These are phyloP conservation scores for Barbus barbus DNA, from an alignment of 2,113 vertebrate genomes.

Conservation along the genomic window DNA sequence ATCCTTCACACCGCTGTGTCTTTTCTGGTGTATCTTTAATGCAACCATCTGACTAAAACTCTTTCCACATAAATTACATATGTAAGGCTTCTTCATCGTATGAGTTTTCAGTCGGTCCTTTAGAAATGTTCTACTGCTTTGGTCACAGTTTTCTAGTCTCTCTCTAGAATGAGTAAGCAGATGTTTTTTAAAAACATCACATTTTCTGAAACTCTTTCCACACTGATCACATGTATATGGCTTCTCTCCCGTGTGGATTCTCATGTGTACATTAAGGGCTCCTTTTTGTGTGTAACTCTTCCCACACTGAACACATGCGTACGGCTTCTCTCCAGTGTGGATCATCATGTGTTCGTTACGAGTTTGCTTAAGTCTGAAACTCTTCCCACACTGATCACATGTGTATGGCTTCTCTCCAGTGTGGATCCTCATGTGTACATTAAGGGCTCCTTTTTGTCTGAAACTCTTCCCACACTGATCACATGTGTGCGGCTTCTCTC, in stretches of 20 bases:
- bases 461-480: neutral
- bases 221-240: neutral
- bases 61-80: no score
- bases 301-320: neutral
- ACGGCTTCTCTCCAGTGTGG: neutral
- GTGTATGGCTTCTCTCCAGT: neutral
- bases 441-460: neutral
- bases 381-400: neutral
- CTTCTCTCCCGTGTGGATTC: neutral
- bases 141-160: no score
- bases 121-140: no score
- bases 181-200: no score
- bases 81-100: no score
- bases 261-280: neutral
- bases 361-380: neutral
- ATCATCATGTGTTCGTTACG: neutral
- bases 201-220: neutral
- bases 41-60: no score
- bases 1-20: no score
- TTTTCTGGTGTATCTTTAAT: no score
- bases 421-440: neutral
- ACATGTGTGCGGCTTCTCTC: neutral
- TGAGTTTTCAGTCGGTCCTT: no score
- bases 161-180: no score
- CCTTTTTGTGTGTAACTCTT: neutral